phyloP scores from a whole-genome alignment of 2,888 invertebrate species.

The Orthonevra nobilis region DNA sequence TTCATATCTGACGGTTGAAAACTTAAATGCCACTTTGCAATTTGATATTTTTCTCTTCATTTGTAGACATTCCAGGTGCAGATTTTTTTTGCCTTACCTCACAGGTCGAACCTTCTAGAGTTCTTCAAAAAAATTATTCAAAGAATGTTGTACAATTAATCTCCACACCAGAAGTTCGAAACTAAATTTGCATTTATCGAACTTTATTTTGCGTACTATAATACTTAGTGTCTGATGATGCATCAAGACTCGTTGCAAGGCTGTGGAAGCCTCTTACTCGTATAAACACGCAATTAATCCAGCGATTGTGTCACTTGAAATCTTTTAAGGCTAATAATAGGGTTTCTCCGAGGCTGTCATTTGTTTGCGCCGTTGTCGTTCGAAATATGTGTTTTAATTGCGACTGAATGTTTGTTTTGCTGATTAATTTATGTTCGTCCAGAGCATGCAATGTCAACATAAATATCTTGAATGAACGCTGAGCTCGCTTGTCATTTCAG shows the following conservation, averaged over 20 bases:
- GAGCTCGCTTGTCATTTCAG: no score
- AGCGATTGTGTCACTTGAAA: background rate
- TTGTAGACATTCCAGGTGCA: background rate
- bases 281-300: no score
- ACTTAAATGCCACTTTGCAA: no score
- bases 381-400: conserved; percentile 40
- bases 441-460: background rate
- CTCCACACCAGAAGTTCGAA: conserved; percentile 18
- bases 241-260: conserved; percentile 12
- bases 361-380: background rate
- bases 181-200: conserved; percentile 33
- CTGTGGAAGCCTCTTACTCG: conserved; percentile 11
- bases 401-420: conserved; percentile 17
- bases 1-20: no score
- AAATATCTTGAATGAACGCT: no score
- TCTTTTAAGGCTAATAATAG: conserved; percentile 22
- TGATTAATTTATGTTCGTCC: conserved; percentile 50
- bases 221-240: no score
- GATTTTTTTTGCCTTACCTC: background rate
- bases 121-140: conserved; percentile 23
- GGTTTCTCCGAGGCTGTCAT: conserved; percentile 8
- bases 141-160: conserved; percentile 40
- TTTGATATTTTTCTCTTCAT: background rate
- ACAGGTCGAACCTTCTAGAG: background rate
- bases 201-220: conserved; percentile 22